phyloP scores from a whole-genome alignment of 1,140 invertebrate species.

The Popillia japonica region DNA sequence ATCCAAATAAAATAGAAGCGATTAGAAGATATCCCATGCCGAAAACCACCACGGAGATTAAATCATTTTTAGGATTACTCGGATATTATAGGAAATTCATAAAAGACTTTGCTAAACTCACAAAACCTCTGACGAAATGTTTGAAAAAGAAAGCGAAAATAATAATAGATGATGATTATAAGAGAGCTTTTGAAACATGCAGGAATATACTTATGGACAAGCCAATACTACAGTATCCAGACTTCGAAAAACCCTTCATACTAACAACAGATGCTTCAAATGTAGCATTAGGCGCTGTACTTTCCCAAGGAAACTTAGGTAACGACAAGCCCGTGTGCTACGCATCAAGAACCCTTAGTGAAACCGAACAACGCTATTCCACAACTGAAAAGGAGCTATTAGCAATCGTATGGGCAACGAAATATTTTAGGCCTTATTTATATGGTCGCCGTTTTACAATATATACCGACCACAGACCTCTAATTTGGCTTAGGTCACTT shows the following conservation, averaged over 20 bases:
- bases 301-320: conserved; percentile 60
- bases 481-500: not conserved
- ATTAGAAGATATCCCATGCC: conserved; percentile 58
- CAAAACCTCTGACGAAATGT: conserved; percentile 47
- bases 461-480: conserved; percentile 14
- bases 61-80: conserved; percentile 59
- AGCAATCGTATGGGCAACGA: conserved; percentile 44
- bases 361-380: conserved; percentile 53
- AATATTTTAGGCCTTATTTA: conserved; percentile 56
- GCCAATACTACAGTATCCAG: conserved; percentile 42
- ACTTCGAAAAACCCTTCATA: conserved; percentile 49
- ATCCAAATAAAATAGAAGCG: conserved; percentile 57
- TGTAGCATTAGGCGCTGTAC: conserved; percentile 58
- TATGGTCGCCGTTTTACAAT: conserved; percentile 48
- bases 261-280: conserved; percentile 49
- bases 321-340: conserved; percentile 54
- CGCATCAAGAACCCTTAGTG: conserved; percentile 50
- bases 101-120: conserved; percentile 33
- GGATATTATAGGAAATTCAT: conserved; percentile 60
- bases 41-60: conserved; percentile 56
- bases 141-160: conserved; percentile 32
- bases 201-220: not conserved
- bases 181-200: not conserved
- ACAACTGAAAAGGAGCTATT: conserved; percentile 58
- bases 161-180: not conserved